phyloP scores from a whole-genome alignment of 2,113 vertebrate genomes.

The Gnathonemus echidnorhynchus region DNA sequence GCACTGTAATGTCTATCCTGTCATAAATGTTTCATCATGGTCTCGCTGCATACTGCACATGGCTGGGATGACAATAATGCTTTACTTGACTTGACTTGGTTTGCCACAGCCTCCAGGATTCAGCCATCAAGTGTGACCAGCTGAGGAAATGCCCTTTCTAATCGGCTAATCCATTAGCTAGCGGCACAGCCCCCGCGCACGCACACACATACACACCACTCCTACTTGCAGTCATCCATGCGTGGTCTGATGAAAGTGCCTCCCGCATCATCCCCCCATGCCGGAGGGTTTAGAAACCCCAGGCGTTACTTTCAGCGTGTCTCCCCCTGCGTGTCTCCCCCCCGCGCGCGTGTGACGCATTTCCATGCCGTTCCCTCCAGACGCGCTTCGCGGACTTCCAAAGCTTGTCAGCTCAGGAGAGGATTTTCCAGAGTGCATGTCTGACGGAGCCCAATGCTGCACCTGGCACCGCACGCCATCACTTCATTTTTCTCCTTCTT shows the following conservation, averaged over 20 bases:
- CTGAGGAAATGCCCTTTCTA: conserved; percentile 32
- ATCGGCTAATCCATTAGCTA: conserved; percentile 47
- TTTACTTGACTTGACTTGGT: neutral
- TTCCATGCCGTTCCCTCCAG: conserved; percentile 30
- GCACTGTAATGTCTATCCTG: neutral
- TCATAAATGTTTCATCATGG: neutral
- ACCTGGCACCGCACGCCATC: conserved; percentile 36
- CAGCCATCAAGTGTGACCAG: neutral
- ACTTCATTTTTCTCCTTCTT: neutral
- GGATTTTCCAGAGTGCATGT: conserved; percentile 30
- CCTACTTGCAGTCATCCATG: conserved; percentile 48
- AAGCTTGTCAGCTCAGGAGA: conserved; percentile 8
- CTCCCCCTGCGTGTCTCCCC: neutral
- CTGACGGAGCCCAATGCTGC: conserved; percentile 35
- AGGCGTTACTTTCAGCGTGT: neutral
- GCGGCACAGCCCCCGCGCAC: neutral
- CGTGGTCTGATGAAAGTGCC: conserved; percentile 41
- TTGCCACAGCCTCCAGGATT: neutral
- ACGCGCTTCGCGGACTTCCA: conserved; percentile 38
- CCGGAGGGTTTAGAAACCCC: conserved; percentile 43
- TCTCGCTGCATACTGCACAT: neutral
- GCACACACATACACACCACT: neutral
- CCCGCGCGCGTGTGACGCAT: conserved; percentile 12
- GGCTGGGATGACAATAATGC: neutral
- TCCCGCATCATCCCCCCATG: conserved; percentile 26